Evolutionary conservation across 1,140 invertebrate species (phyloP), one percentile per base, ranked within the genome.

Genomic region (Leucophenga varia): DNA sequence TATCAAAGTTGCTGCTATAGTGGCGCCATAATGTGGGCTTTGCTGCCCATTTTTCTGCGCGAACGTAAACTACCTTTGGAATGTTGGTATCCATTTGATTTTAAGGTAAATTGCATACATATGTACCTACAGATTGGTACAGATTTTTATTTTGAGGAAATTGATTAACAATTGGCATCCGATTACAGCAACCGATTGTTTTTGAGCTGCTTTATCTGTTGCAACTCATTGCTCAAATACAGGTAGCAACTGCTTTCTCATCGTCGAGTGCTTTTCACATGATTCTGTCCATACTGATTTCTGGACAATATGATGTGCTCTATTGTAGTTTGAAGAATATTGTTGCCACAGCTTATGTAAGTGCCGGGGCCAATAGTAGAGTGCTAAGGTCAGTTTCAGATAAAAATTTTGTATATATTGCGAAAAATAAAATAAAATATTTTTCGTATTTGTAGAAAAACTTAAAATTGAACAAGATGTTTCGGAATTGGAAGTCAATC

Each of bases 51-150:
- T 10, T 60, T 49, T 14, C 57, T 70, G 17, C 39, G 53, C 12
- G 70, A 73, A 37, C 47, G 50, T 12, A 70, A 55, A 31, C 44
- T 72, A 8, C 70, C 70, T 0, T 47, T 72, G n/a, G 54, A 55
- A 42, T 72, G 70, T 40, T 72, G 69, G 70, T 72, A 72, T 63
- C 70, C 70, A 16, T 63, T 72, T 18, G 65, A 72, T 46, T 69
- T 59, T 47, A 68, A 54, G 8, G 70, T 70, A 35, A 34, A 41
- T n/a, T 45, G 4, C 8, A 18, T n/a, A 32, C 13, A 10, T 37
- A 20, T n/a, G 35, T 19, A 28, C 40, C 40, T 3, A n/a, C n/a
- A n/a, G n/a, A n/a, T n/a, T n/a, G 16, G 25, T 19, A 7, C 3
- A 21, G 7, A 8, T 12, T 6, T 9, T 16, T 17, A n/a, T 1